Evolutionary conservation across 2,797 vertebrate genomes (phyloP).

Genomic region (Rousettus madagascariensis): DNA sequence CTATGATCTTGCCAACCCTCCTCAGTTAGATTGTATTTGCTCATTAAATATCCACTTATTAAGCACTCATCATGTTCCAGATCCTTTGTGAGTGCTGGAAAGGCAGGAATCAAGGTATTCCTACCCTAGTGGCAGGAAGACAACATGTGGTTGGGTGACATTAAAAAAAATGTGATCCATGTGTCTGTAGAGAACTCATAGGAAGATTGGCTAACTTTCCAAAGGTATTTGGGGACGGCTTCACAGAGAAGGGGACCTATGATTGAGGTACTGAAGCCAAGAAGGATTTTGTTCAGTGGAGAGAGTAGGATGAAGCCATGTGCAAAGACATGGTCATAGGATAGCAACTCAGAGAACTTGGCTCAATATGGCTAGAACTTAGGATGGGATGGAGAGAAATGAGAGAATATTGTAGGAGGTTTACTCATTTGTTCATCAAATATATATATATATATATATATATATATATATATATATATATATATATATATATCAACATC

Average conservation of each 20-base stretch:
- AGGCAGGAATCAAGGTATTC: neutral
- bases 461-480: no score
- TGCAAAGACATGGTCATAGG: neutral
- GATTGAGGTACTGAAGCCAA: neutral
- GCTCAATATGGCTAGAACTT: neutral
- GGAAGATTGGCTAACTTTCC: neutral
- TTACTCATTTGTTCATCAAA: neutral
- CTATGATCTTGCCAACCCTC: neutral
- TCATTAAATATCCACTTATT: slow-evolving; percentile 2
- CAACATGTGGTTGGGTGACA: neutral
- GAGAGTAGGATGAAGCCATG: neutral
- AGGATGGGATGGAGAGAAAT: neutral
- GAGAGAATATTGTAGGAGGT: neutral
- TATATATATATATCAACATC: neutral
- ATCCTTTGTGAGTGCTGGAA: neutral
- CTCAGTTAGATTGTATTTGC: neutral
- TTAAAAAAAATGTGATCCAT: slow-evolving; percentile 15
- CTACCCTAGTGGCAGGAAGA: neutral
- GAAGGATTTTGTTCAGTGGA: neutral
- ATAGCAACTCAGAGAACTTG: neutral
- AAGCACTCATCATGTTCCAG: neutral
- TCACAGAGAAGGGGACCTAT: neutral
- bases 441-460: neutral
- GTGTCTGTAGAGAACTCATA: neutral
- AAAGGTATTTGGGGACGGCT: neutral